Conservation (phyloP, 30 jellyfish, hydroid and myxozoan species). For the Mastigias papua region DNA sequence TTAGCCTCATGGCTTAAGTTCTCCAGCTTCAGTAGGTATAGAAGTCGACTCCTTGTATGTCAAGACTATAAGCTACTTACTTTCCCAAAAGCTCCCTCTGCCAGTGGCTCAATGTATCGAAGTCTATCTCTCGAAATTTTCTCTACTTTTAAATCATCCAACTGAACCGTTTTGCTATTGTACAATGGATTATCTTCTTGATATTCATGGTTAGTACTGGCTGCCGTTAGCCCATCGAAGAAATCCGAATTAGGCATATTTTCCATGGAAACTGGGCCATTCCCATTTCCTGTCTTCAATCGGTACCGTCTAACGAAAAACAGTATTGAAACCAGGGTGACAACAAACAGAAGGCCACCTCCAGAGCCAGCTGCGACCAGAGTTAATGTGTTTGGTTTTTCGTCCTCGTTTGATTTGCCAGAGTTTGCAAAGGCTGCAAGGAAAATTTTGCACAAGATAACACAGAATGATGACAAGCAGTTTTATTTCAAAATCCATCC, state of each 20-base stretch:
- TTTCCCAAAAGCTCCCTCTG: slow-evolving; percentile 94
- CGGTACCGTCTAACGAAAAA: slow-evolving; percentile 16
- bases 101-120: slow-evolving; percentile 64
- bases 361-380: slow-evolving; percentile 54
- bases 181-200: slow-evolving; percentile 61
- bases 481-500: too few relatives aligned
- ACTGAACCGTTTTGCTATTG: slow-evolving; percentile 14
- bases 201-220: slow-evolving; percentile 23
- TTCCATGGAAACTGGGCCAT: slow-evolving; percentile 23
- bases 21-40: too few relatives aligned
- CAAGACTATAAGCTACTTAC: slow-evolving; percentile 32
- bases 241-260: slow-evolving; percentile 52
- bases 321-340: slow-evolving; percentile 5
- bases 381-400: not conserved
- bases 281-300: not conserved
- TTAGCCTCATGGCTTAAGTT: too few relatives aligned
- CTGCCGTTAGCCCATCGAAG: slow-evolving; percentile 54
- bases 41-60: too few relatives aligned
- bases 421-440: not conserved
- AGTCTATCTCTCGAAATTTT: slow-evolving; percentile 54
- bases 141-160: slow-evolving; percentile 34
- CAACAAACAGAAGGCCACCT: slow-evolving; percentile 58
- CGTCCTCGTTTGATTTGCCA: not conserved
- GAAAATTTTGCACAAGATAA: too few relatives aligned
- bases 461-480: too few relatives aligned